Conservation (phyloP, 2,888 invertebrate genomes). For the Endomychus coccineus region DNA sequence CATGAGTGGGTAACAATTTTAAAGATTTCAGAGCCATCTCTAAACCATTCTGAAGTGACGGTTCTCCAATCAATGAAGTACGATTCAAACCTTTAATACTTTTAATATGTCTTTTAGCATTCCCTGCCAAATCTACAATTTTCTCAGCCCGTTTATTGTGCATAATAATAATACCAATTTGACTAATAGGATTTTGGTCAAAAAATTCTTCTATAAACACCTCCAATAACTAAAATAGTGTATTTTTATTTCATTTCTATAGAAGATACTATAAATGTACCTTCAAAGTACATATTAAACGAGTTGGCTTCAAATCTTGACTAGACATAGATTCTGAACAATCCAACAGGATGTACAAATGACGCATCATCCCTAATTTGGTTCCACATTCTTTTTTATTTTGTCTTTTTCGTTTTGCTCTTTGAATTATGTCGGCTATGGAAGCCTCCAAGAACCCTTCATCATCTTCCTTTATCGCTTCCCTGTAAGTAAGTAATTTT, state of each 20-base stretch:
- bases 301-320: constrained; percentile 90
- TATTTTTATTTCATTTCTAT: neutral
- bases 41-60: constrained; percentile 91
- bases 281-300: constrained; percentile 80
- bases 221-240: constrained; percentile 68
- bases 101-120: constrained; percentile 71
- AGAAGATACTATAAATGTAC: constrained; percentile 43
- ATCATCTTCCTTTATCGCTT: constrained; percentile 93
- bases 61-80: constrained; percentile 76
- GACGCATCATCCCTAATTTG: constrained; percentile 97
- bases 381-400: constrained; percentile 67
- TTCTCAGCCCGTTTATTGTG: constrained; percentile 93
- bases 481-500: constrained; percentile 51
- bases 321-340: constrained; percentile 91
- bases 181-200: constrained; percentile 98
- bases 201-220: constrained; percentile 95
- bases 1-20: constrained; percentile 85
- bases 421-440: constrained; percentile 85
- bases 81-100: constrained; percentile 57
- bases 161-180: constrained; percentile 85
- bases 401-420: constrained; percentile 74
- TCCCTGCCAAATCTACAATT: constrained; percentile 84
- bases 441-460: constrained; percentile 85
- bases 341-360: constrained; percentile 85
- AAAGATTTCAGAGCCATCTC: constrained; percentile 81